Evolutionary conservation across 1,140 invertebrate genomes (phyloP), one percentile per base, ranked within the genome.

Genomic region (Ruditapes philippinarum): DNA sequence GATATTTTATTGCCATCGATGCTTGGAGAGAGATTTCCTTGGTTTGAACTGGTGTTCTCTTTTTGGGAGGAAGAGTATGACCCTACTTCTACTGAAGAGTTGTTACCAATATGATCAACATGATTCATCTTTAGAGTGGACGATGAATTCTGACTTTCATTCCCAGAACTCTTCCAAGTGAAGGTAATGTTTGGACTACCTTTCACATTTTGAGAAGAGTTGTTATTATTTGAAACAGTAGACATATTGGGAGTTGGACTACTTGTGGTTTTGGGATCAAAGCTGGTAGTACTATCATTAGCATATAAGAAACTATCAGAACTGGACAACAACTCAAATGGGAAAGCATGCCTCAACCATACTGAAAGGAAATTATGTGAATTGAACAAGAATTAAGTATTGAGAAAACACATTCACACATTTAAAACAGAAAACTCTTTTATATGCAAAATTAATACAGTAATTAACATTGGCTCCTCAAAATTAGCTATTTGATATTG

Each of bases 311-410:
- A 86, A 78, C 73, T 78, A 38, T 86, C 84, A 45, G 70, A 60
- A 86, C 54, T 78, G n/a, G 84, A 86, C 31, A 86, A 22, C 31
- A 86, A 78, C 22, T 74, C 84, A 78, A 86, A 86, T 28, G 84
- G 84, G 11, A 86, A 86, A 62, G 54, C 73, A 49, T 86, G 49
- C 33, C 73, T 45, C 25, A 86, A 45, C 84, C 84, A 86, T 22
- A 78, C 84, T 86, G 84, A 62, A 86, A 86, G 38, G 12, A 54
- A 78, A 78, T 51, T 78, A 40, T 42, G 49, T 51, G 2, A 78
- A 33, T 31, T 54, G 36, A 54, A 76, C 14, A 76, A 17, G 42
- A 42, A 49, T 49, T 49, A 49, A 49, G 45, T 49, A 49, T 49
- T 19, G 19, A 19, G 7, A 49, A 7, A 11, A 7, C 45, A 49